Base-by-base conservation (phyloP, 1,140 invertebrate species). In the Drosophila albomicans region DNA sequence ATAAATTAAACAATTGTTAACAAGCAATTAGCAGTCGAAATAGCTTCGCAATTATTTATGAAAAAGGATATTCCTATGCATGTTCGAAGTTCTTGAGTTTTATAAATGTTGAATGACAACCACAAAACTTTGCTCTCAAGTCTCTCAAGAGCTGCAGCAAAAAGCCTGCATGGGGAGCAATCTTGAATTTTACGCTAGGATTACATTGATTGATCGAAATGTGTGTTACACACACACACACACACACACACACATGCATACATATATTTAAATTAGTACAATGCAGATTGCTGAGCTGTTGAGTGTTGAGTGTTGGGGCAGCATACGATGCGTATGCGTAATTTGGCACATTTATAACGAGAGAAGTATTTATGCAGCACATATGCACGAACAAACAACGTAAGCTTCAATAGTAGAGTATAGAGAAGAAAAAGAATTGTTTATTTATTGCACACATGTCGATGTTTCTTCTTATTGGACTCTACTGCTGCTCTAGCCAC, bases 361-460 rank as follows among this genome's bases (percentile, higher is more conserved):
- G 32, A 52, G 32, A 52, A 64, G 30, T 57, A 3, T 11, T 20
- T 46, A 46, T 45, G 30, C 41, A 43, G 13, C 41, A 43, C 41
- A 41, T 3, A 32, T 38, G 6, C 20, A 25, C 35, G 13, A n/a
- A 43, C n/a, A 43, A 11, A 43, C 41, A 43, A 13, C 16, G 7
- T 15, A 46, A 15, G 8, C 16, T 3, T 3, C 8, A 48, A 10
- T 48, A 10, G 4, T 43, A 43, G 13, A 6, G 8, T 25, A 30
- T 25, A 52, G 49, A n/a, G n/a, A 3, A 38, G 56, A 3, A 41
- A 70, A 74, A 59, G 78, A 81, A 82, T 75, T 81, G 69, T 78
- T 81, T 82, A 82, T 82, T 82, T 82, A 82, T 82, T 78, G 79
- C 74, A 51, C 45, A 49, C 38, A 63, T 51, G 58, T 41, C 35